phyloP scores from a whole-genome alignment of 1,140 invertebrate genomes.

The Cardiocondyla obscurior region DNA sequence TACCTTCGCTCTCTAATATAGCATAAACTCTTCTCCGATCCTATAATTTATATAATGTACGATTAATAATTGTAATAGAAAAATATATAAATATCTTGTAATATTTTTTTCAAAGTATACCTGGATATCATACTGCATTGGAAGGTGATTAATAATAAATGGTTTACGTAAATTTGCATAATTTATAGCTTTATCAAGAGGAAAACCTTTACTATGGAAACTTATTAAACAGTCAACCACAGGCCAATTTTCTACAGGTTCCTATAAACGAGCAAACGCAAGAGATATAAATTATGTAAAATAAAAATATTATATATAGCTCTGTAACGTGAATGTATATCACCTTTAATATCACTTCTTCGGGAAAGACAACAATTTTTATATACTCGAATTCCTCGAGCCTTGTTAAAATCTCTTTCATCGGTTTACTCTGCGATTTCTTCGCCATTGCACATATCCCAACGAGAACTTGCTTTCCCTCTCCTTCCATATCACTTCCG shows the following conservation, averaged over 20 bases:
- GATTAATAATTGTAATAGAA: neutral
- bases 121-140: conserved; percentile 99
- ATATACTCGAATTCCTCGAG: conserved; percentile 98
- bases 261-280: conserved; percentile 83
- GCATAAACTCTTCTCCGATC: conserved; percentile 97
- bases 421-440: conserved; percentile 99
- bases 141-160: conserved; percentile 99
- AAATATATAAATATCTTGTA: neutral
- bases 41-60: conserved; percentile 79
- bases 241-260: conserved; percentile 99
- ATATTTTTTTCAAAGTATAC: conserved; percentile 78
- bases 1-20: conserved; percentile 96
- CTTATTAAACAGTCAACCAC: conserved; percentile 98
- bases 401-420: conserved; percentile 98
- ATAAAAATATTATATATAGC: neutral
- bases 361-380: conserved; percentile 95
- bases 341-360: conserved; percentile 97
- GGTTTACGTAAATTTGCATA: conserved; percentile 97
- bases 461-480: conserved; percentile 94
- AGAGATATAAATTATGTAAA: conserved; percentile 4
- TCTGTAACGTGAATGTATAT: neutral
- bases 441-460: conserved; percentile 99
- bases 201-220: conserved; percentile 99
- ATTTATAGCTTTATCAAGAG: conserved; percentile 98
- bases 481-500: conserved; percentile 83